Conservation (phyloP, 2,113 vertebrate genomes). For the Struthidea cinerea region DNA sequence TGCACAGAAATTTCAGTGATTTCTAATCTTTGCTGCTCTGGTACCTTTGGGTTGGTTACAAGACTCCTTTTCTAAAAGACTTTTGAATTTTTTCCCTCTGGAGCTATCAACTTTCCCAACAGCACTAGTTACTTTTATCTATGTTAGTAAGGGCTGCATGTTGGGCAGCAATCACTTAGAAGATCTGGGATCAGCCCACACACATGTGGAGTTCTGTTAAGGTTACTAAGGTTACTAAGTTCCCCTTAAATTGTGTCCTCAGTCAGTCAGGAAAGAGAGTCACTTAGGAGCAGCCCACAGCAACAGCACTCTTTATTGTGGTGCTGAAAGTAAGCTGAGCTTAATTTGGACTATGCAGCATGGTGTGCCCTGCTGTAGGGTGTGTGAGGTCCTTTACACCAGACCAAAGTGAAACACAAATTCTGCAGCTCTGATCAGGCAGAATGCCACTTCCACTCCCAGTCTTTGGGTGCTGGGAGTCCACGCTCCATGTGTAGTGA, state of each 20-base stretch:
- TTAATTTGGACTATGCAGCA: rapidly evolving
- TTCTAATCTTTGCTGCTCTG: not conserved
- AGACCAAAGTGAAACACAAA: not conserved
- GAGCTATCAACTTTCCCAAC: not conserved
- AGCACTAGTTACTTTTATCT: not conserved
- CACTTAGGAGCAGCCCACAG: not conserved
- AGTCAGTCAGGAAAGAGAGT: not conserved
- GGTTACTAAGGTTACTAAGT: not conserved
- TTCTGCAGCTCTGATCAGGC: not conserved
- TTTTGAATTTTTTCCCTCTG: not conserved
- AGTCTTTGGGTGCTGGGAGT: not conserved
- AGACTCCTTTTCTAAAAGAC: not conserved
- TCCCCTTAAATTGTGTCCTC: not conserved
- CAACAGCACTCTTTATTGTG: not conserved
- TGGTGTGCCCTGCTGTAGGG: not conserved
- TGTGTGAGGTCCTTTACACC: not conserved
- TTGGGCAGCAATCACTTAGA: not conserved
- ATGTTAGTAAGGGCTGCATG: not conserved
- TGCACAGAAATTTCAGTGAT: not conserved
- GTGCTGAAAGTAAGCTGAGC: not conserved
- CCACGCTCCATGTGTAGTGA: not conserved
- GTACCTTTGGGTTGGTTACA: not conserved
- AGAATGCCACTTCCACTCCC: not conserved
- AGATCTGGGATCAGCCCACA: not conserved
- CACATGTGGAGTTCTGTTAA: not conserved